These are phyloP conservation scores for Brachionus paranguensis DNA, from an alignment of 1,140 invertebrate species.

Conservation along the genomic window DNA sequence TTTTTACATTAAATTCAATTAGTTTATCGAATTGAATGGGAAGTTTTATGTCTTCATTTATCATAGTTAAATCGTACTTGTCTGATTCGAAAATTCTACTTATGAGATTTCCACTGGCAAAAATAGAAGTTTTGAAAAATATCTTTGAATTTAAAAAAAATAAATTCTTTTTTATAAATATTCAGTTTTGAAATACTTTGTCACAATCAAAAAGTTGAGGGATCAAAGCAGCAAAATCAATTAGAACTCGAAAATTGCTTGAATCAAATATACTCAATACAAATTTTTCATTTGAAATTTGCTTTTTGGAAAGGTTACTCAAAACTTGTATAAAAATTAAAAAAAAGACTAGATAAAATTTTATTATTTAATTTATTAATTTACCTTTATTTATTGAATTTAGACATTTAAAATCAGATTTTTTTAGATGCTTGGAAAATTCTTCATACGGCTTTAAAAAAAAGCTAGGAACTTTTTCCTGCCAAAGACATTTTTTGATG, in stretches of 20 bases:
- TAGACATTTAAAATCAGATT: neutral
- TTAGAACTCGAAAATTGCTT: neutral
- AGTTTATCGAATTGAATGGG: neutral
- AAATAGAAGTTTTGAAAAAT: conserved; percentile 5
- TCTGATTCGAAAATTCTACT: neutral
- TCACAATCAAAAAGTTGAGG: neutral
- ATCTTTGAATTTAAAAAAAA: neutral
- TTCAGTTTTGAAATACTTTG: neutral
- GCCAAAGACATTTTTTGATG: conserved; percentile 1
- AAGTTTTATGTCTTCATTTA: neutral
- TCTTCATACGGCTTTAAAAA: conserved; percentile 57
- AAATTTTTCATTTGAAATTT: neutral
- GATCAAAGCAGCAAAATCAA: neutral
- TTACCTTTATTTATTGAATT: neutral
- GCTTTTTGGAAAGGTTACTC: neutral
- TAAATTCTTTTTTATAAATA: neutral
- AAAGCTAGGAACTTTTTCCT: conserved; percentile 52
- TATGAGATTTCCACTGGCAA: neutral
- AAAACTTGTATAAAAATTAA: too few species aligned
- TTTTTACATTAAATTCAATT: too few species aligned
- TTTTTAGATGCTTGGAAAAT: conserved; percentile 43
- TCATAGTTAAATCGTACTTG: neutral
- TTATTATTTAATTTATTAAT: neutral
- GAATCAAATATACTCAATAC: neutral
- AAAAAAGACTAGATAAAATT: neutral